Base-by-base conservation (phyloP, 2,888 invertebrate genomes). In the Listrodromus nycthemerus region DNA sequence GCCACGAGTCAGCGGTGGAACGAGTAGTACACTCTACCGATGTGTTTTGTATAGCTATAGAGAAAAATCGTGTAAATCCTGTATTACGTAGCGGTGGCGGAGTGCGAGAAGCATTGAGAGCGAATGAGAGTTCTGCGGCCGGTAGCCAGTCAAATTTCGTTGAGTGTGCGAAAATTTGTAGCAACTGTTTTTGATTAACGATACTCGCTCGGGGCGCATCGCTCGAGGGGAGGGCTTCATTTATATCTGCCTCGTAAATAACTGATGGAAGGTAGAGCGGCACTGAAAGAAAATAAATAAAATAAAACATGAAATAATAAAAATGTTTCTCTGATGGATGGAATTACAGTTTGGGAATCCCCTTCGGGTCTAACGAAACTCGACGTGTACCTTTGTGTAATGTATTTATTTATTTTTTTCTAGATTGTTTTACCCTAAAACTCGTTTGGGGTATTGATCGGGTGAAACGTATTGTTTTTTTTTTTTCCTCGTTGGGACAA, bases 101-200 rank as follows among this genome's bases (percentile, higher is more conserved):
- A 2, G 3, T 41, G 13, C 2, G 10, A 4, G 71, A 5, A 6
- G 27, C 24, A 27, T 13, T 13, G 24, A 58, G 58, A 27, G 24
- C 37, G 19, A 41, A n/a, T 13, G 52, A 27, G 37, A 41, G 33
- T 55, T 66, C 63, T n/a, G 50, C n/a, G 37, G n/a, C 37, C 27
- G 30, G 30, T 48, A 21, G 52, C 19, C 63, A 37, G 63, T 74
- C 48, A 74, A 78, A 82, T 78, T 78, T 74, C 61, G 65, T 79
- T 66, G 67, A 69, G 63, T 67, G 74, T 65, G 27, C 61, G 30
- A 7, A 74, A 78, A 78, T 82, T 69, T 41, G 82, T 78, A 7
- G 63, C 78, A 55, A 78, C 82, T 82, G 78, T 65, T 83, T 83
- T 70, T 83, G 74, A 83, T 75, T 79, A 50, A 74, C 70, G 30